Base-by-base conservation (phyloP, 2,888 invertebrate species). In the Autographa pulchrina region DNA sequence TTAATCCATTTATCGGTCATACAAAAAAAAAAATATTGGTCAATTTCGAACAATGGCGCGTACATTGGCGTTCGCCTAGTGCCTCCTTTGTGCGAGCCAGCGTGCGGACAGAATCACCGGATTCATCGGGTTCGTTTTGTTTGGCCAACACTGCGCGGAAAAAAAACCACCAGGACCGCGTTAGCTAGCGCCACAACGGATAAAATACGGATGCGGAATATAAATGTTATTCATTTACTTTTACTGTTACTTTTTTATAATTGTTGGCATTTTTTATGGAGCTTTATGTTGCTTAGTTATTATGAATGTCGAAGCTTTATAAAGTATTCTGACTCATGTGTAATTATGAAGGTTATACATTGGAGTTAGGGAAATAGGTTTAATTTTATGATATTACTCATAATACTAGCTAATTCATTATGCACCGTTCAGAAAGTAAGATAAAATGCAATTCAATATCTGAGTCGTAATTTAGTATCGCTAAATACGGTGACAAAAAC, bases 121-220 rank as follows among this genome's bases (percentile, higher is more conserved):
- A 78, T 76, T 77, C 83, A 70, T 70, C 74, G 75, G 79, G 62
- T 78, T 86, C 79, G 85, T 87, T 88, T 89, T 89, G 84, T 89
- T 86, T 75, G 78, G 74, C 78, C 82, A 80, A 67, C 80, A 80
- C 83, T 68, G 72, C 65, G 81, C 75, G 78, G 72, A 77, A 79
- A 83, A 38, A 87, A 84, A 74, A 74, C 65, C 56, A 41, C 65
- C 41, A 68, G 59, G 72, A 70, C 65, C 68, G 70, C 70, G 77
- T 79, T 68, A 70, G 70, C 56, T 38, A 64, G 48, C 75, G 80
- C 78, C 74, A 70, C 75, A 70, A 65, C 60, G 25, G 56, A 65
- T 59, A 70, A 16, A 68, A 60, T 80, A 62, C 77, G 80, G 80
- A 70, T 70, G 78, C 65, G 52, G 60, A 80, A 76, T 76, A 76